Evolutionary conservation across 2,113 vertebrate genomes (phyloP), one percentile per base, ranked within the genome.

Genomic region (Etia nguti): DNA sequence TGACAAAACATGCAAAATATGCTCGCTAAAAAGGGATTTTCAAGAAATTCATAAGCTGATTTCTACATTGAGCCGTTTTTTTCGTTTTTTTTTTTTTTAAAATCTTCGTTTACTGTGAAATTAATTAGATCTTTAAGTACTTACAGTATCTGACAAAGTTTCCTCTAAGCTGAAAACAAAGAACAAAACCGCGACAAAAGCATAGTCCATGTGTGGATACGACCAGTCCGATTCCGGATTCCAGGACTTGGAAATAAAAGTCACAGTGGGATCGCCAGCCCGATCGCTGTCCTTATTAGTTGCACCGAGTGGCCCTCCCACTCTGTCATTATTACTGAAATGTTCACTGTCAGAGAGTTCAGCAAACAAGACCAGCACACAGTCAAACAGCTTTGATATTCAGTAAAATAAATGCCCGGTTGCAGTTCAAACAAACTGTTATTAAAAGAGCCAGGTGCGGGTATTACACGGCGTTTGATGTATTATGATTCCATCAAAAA

Each of bases 221-320:
- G 91, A 91, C 92, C 93, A 93, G 92, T 92, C 87, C 92, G 90
- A 92, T 91, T 93, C 93, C 90, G 90, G 92, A 94, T 93, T 95
- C 92, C 94, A 90, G 94, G 92, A 96, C 95, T 96, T 94, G 90
- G 92, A 96, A 96, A 95, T 94, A 94, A 96, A 97, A 96, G 95
- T 96, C 95, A 94, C 93, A 94, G 96, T 96, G 94, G 95, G 95
- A 95, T 95, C 96, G 93, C 92, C 85, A 54, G 92, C 96, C 95
- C 94, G 96, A 97, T 97, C 97, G 94, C 96, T 97, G 97, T 98
- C 98, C 98, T 98, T 99, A 98, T 99, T 98, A 99, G 98, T 98
- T 96, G 93, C 95, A 93, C 95, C n/a, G 91, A 92, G 96, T 98
- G 98, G 98, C 98, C 98, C 98, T 99, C 98, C 98, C 98, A 97